Evolutionary conservation across 2,797 vertebrate species (phyloP).

Genomic region (Champsocephalus gunnari): DNA sequence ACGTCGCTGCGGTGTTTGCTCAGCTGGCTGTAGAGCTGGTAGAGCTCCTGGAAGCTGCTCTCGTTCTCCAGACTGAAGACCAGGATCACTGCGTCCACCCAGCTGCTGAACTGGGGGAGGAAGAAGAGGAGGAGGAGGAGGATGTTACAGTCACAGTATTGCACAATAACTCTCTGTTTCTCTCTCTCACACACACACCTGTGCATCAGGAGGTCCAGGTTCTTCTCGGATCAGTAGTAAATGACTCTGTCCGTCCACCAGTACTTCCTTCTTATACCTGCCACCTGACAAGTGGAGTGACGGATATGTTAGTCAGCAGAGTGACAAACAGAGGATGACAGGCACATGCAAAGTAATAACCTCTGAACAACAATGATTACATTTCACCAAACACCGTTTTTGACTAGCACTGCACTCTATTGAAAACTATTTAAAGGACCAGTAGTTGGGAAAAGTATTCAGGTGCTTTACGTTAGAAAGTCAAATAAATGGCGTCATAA

Average conservation of each 20-base stretch:
- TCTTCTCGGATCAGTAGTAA: conserved; percentile 95
- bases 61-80: conserved; percentile 98
- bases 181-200: conserved; percentile 76
- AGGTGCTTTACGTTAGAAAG: not conserved
- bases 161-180: conserved; percentile 4
- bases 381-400: not conserved
- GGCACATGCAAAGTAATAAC: not conserved
- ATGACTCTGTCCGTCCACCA: conserved; percentile 93
- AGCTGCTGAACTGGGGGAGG: conserved; percentile 90
- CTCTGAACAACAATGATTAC: too few species aligned
- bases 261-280: conserved; percentile 94
- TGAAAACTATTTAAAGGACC: not conserved
- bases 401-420: not conserved
- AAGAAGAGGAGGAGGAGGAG: conserved; percentile 18
- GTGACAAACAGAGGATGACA: conserved; percentile 2
- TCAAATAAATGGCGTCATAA: not conserved
- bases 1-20: conserved; percentile 85
- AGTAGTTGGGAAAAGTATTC: not conserved
- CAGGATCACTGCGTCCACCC: conserved; percentile 94
- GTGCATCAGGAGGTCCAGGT: conserved; percentile 89
- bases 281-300: conserved; percentile 83
- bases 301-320: conserved; percentile 27
- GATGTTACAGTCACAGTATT: not conserved
- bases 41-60: conserved; percentile 92
- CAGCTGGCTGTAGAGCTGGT: conserved; percentile 88